Evolutionary conservation across 1,140 invertebrate species (phyloP).

Genomic region (Rhopalosiphum padi): DNA sequence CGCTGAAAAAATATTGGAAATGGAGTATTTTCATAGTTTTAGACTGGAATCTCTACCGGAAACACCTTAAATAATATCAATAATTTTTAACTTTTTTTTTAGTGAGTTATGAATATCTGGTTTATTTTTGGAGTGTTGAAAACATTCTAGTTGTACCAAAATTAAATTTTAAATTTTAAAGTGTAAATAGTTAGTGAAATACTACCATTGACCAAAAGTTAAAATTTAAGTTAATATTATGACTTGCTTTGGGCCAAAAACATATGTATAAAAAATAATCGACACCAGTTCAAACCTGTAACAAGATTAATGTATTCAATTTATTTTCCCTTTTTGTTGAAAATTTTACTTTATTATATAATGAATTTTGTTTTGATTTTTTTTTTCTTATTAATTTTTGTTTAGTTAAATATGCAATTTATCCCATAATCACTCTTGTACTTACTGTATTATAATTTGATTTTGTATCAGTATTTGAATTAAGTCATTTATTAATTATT

Average conservation of each 20-base stretch:
- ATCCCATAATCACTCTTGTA: constrained; percentile 24
- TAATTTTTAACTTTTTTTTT: constrained; percentile 23
- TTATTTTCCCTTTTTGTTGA: neutral
- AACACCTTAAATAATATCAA: constrained; percentile 40
- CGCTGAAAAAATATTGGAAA: constrained; percentile 49
- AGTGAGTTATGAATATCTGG: constrained; percentile 51
- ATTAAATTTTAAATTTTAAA: constrained; percentile 49
- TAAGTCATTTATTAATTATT: neutral
- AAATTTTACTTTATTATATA: constrained; percentile 12
- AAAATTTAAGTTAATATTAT: constrained; percentile 30
- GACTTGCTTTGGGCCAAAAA: constrained; percentile 31
- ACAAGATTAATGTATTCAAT: constrained; percentile 33
- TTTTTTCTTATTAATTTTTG: constrained; percentile 18
- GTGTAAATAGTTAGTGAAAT: constrained; percentile 32
- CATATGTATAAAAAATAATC: constrained; percentile 48
- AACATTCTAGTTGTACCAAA: constrained; percentile 23
- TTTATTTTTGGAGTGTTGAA: constrained; percentile 28
- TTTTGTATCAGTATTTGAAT: constrained; percentile 29
- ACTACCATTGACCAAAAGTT: constrained; percentile 48
- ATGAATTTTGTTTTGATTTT: neutral
- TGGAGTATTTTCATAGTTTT: constrained; percentile 46
- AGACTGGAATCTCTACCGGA: constrained; percentile 43
- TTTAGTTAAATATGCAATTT: constrained; percentile 12
- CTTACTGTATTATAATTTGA: constrained; percentile 38
- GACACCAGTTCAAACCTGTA: constrained; percentile 17